These are phyloP conservation scores for Heterodera filipjevi DNA, from an alignment of 2,888 invertebrate genomes.

Conservation along the genomic window DNA sequence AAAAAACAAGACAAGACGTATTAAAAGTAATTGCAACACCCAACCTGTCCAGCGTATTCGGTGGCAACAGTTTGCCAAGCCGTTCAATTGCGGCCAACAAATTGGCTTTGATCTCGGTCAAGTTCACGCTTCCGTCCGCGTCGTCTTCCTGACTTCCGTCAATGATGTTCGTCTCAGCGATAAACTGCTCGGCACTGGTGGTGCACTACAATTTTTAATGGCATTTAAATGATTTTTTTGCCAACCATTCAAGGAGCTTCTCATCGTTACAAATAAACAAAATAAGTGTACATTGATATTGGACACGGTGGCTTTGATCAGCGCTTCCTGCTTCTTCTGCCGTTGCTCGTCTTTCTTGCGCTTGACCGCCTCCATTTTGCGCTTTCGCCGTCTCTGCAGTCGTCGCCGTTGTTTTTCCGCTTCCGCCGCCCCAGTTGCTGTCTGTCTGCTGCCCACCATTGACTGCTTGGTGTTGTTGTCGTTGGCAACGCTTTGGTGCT, in stretches of 20 bases:
- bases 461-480: neutral
- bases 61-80: slow-evolving; percentile 84
- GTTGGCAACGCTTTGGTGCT: slow-evolving; percentile 16
- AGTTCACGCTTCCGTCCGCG: slow-evolving; percentile 38
- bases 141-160: slow-evolving; percentile 40
- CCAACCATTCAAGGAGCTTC: no score
- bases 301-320: slow-evolving; percentile 20
- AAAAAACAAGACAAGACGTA: no score
- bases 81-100: slow-evolving; percentile 82
- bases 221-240: neutral
- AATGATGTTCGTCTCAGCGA: slow-evolving; percentile 53
- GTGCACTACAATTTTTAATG: slow-evolving; percentile 36
- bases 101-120: slow-evolving; percentile 71
- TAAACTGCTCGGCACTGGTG: slow-evolving; percentile 51
- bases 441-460: neutral
- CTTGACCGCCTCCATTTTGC: neutral
- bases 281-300: slow-evolving; percentile 30
- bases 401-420: no score
- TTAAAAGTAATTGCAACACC: no score
- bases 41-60: slow-evolving; percentile 91
- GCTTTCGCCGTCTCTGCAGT: no score
- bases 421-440: no score
- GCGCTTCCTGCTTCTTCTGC: slow-evolving; percentile 21
- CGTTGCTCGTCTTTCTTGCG: slow-evolving; percentile 17
- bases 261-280: no score